Conservation (phyloP, 2,113 vertebrate genomes). For the Pogona vitticeps region DNA sequence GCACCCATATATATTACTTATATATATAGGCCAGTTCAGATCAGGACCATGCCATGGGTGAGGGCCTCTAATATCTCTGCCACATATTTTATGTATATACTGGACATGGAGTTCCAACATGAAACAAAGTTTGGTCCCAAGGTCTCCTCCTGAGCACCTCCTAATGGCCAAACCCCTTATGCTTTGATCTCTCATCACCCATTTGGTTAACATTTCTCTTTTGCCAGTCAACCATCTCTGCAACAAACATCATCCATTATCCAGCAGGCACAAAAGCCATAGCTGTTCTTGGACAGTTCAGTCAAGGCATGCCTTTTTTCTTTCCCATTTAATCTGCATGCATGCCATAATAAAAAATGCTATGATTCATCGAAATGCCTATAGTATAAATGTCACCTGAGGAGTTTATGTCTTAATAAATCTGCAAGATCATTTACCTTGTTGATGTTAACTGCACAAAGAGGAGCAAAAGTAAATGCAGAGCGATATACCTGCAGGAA, state of each 20-base stretch:
- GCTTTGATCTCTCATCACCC: background rate
- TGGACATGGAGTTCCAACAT: background rate
- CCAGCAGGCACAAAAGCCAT: background rate
- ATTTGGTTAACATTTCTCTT: background rate
- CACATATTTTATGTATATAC: too few species aligned
- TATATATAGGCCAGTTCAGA: too few species aligned
- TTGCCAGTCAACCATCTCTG: background rate
- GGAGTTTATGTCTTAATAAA: slow-evolving; percentile 12
- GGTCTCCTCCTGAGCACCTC: background rate
- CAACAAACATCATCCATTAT: background rate
- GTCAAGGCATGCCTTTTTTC: background rate
- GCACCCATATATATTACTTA: too few species aligned
- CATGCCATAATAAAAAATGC: slow-evolving; percentile 16
- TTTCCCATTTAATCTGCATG: slow-evolving; percentile 21
- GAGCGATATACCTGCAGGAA: background rate
- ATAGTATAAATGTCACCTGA: background rate
- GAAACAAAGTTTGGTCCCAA: background rate
- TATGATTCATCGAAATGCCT: slow-evolving; percentile 18
- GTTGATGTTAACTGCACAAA: slow-evolving; percentile 27
- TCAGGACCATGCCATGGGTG: too few species aligned
- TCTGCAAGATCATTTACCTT: slow-evolving; percentile 32
- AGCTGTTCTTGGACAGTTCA: background rate
- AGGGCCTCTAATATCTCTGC: too few species aligned
- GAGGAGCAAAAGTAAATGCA: slow-evolving; percentile 7
- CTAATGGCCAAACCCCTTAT: background rate